A percentile compares a stretch with the other conserved stretches of the same genome.
These are phyloP conservation scores for Petrocephalus schoutedeni DNA, from an alignment of 2,797 vertebrate genomes.

Conservation along the genomic window DNA sequence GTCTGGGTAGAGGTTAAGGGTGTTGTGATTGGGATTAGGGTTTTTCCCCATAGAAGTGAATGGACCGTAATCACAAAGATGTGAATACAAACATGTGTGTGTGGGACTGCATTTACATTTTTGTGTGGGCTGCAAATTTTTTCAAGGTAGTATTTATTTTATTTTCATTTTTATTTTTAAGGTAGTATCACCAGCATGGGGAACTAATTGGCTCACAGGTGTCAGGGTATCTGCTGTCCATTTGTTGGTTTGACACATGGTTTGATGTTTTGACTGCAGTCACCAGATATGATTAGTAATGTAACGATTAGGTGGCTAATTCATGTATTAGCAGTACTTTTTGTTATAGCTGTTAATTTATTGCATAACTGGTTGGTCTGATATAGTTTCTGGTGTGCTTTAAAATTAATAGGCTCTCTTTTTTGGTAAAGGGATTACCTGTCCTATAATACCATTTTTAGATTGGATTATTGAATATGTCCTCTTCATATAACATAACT, in stretches of 20 bases:
- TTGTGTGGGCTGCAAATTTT: background rate
- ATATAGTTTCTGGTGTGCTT: background rate
- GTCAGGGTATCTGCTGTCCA: background rate
- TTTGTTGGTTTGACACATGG: background rate
- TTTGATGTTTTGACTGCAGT: background rate
- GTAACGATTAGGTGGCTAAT: background rate
- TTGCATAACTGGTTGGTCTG: background rate
- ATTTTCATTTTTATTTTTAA: background rate
- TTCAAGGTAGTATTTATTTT: background rate
- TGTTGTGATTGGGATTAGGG: no score
- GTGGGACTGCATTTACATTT: slow-evolving; percentile 3
- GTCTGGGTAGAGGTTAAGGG: no score
- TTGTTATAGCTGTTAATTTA: background rate
- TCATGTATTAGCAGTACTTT: background rate
- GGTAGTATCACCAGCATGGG: background rate
- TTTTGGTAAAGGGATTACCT: background rate
- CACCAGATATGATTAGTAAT: background rate
- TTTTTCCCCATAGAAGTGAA: no score
- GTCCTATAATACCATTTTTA: background rate
- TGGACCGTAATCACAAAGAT: no score
- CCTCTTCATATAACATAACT: background rate
- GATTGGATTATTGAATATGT: background rate
- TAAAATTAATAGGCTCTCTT: background rate
- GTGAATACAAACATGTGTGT: background rate
- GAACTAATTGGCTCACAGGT: background rate